Evolutionary conservation across 2,797 vertebrate species (phyloP).

Genomic region (Sarcophilus harrisii): DNA sequence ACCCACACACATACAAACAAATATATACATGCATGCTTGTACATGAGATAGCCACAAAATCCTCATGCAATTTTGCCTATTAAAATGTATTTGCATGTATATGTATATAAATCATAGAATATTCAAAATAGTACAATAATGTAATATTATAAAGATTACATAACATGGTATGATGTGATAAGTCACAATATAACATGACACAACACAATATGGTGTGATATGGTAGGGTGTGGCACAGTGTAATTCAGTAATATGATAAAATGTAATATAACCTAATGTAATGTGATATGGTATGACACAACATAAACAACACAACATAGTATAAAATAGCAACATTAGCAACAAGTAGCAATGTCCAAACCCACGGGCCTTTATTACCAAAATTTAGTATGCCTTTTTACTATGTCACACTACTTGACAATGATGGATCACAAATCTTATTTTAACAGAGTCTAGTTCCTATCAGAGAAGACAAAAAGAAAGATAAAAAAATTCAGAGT

Average conservation of each 20-base stretch:
- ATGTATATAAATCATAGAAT: background rate
- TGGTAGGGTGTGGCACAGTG: too few species aligned
- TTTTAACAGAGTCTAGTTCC: too few species aligned
- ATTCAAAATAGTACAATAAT: background rate
- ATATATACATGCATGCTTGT: background rate
- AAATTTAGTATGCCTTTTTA: background rate
- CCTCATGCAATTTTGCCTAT: background rate
- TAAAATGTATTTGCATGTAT: background rate
- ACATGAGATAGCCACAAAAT: background rate
- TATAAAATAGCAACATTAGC: background rate
- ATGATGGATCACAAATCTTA: too few species aligned
- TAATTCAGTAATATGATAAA: too few species aligned
- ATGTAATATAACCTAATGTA: too few species aligned
- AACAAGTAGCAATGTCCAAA: background rate
- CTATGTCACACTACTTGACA: background rate
- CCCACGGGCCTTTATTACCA: background rate
- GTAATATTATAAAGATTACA: too few species aligned
- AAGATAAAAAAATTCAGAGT: too few species aligned
- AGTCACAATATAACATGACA: too few species aligned
- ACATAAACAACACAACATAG: background rate
- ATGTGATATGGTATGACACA: too few species aligned
- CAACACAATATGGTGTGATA: too few species aligned
- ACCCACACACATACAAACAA: background rate
- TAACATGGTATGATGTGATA: too few species aligned
- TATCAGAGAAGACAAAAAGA: too few species aligned